These are phyloP conservation scores for Takifugu flavidus DNA, from an alignment of 2,113 vertebrate genomes.

Conservation along the genomic window DNA sequence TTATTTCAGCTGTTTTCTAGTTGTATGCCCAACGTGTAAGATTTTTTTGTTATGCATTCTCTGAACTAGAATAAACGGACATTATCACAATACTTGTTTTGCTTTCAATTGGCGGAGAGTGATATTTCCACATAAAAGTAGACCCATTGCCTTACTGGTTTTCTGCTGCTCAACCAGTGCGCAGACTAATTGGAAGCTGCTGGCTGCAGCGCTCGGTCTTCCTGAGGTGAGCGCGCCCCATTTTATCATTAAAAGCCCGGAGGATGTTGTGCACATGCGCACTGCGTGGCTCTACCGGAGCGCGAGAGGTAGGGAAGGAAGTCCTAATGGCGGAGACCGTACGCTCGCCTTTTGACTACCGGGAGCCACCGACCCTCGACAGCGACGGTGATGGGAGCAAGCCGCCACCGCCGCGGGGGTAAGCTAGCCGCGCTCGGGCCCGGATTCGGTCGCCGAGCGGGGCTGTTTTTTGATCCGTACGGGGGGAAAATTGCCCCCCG, in stretches of 20 bases:
- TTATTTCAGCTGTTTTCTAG: too few species aligned
- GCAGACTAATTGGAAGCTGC: too few species aligned
- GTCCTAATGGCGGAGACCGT: slow-evolving; percentile 81
- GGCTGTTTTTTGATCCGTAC: slow-evolving; percentile 10
- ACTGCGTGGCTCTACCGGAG: slow-evolving; percentile 54
- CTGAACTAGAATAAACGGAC: too few species aligned
- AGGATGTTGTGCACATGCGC: slow-evolving; percentile 72
- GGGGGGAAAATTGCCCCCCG: not conserved
- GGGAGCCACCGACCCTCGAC: slow-evolving; percentile 80
- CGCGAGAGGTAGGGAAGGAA: slow-evolving; percentile 65
- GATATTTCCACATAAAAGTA: too few species aligned
- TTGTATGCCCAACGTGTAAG: too few species aligned
- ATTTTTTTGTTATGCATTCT: too few species aligned
- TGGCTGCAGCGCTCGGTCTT: not conserved
- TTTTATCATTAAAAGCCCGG: slow-evolving; percentile 56
- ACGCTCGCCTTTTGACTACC: slow-evolving; percentile 80
- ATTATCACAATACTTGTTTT: too few species aligned
- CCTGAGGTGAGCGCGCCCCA: slow-evolving; percentile 49
- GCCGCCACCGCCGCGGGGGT: slow-evolving; percentile 73
- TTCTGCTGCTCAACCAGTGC: too few species aligned
- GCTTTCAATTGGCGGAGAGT: too few species aligned
- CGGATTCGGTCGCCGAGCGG: not conserved
- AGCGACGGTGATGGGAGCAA: slow-evolving; percentile 80
- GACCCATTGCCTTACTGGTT: too few species aligned
- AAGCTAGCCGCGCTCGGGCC: slow-evolving; percentile 31